phyloP scores from a whole-genome alignment of 1,140 invertebrate genomes.

The Oscheius sp. region DNA sequence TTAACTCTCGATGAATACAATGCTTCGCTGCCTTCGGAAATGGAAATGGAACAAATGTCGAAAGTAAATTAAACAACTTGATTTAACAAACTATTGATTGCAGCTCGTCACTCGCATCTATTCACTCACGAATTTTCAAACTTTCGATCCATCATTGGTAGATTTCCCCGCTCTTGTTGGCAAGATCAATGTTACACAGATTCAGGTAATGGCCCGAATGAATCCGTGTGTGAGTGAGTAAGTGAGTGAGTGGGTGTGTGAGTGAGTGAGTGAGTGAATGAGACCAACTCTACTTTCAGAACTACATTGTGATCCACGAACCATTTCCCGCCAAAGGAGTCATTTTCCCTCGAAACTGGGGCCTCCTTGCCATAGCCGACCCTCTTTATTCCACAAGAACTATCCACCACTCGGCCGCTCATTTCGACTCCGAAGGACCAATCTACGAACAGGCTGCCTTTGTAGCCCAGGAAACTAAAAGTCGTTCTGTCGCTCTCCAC shows the following conservation, averaged over 20 bases:
- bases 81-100: not conserved
- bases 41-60: not conserved
- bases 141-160: not conserved
- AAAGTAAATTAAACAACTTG: not conserved
- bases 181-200: not conserved
- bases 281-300: too few species aligned
- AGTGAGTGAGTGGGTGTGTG: too few species aligned
- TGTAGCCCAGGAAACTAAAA: not conserved
- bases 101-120: not conserved
- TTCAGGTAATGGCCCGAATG: too few species aligned
- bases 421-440: slow-evolving; percentile 2
- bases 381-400: not conserved
- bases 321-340: not conserved
- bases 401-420: not conserved
- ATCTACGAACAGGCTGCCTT: not conserved
- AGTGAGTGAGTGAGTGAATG: too few species aligned
- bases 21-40: not conserved
- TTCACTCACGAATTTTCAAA: not conserved
- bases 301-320: not conserved
- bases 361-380: not conserved
- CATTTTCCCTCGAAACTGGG: not conserved
- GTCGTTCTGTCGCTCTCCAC: not conserved
- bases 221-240: too few species aligned
- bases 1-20: not conserved
- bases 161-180: not conserved